Percentiles rank a stretch among this genome's conserved stretches.
Conservation (phyloP, 2,888 invertebrate genomes). For the Pheosia gnoma region DNA sequence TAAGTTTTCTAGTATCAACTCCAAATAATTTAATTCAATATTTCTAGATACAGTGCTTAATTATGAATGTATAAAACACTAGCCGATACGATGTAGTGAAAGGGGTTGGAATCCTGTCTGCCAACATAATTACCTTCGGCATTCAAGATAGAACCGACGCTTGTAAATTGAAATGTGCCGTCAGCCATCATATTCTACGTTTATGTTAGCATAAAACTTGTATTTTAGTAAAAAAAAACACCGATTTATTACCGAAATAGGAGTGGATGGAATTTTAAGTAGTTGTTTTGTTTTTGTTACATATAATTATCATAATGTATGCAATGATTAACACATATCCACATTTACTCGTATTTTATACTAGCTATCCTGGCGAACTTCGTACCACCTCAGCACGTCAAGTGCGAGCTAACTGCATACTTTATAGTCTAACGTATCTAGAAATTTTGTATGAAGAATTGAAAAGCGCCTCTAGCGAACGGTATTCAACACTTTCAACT, state of each 20-base stretch:
- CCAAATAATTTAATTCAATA: slow-evolving; percentile 15
- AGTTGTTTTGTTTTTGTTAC: too few relatives aligned
- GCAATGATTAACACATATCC: too few relatives aligned
- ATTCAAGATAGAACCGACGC: slow-evolving; percentile 52
- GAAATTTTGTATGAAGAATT: too few relatives aligned
- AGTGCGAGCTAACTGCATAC: too few relatives aligned
- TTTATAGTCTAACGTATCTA: too few relatives aligned
- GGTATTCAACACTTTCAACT: too few relatives aligned
- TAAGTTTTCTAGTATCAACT: neutral
- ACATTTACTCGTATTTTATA: too few relatives aligned
- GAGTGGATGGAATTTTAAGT: neutral
- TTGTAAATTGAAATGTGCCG: slow-evolving; percentile 54
- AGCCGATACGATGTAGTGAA: slow-evolving; percentile 41
- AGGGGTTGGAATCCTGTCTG: slow-evolving; percentile 55
- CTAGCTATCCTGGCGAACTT: too few relatives aligned
- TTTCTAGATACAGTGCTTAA: slow-evolving; percentile 9
- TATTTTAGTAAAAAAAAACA: slow-evolving; percentile 5
- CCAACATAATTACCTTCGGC: slow-evolving; percentile 54
- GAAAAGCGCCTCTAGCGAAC: too few relatives aligned
- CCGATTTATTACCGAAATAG: neutral
- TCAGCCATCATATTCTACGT: slow-evolving; percentile 43
- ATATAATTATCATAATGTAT: too few relatives aligned
- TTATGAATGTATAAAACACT: slow-evolving; percentile 21
- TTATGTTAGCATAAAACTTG: slow-evolving; percentile 17
- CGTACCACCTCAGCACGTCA: too few relatives aligned